Evolutionary conservation across 2,888 invertebrate genomes (phyloP).

Genomic region (Ptychoptera albimana): DNA sequence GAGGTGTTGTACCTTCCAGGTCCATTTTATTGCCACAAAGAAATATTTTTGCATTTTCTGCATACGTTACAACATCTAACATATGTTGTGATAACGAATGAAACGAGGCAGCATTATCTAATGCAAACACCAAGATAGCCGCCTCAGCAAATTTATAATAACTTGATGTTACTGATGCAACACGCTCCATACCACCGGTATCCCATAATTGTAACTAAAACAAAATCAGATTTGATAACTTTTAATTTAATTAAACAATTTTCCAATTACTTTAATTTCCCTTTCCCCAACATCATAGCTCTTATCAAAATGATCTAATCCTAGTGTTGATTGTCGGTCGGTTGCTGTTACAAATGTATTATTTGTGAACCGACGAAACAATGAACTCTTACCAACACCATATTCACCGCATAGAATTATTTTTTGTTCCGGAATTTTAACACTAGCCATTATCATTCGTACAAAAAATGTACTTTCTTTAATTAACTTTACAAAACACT

Average conservation of each 20-base stretch:
- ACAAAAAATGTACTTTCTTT: neutral
- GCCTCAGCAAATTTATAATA: slow-evolving; percentile 94
- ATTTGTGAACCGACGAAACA: slow-evolving; percentile 80
- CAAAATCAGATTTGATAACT: neutral
- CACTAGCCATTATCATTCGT: slow-evolving; percentile 48
- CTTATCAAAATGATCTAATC: slow-evolving; percentile 80
- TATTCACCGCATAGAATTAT: slow-evolving; percentile 91
- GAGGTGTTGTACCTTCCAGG: slow-evolving; percentile 52
- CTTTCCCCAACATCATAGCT: slow-evolving; percentile 58
- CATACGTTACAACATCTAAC: slow-evolving; percentile 83
- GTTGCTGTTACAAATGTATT: slow-evolving; percentile 73
- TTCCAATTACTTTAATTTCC: slow-evolving; percentile 48
- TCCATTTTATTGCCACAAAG: slow-evolving; percentile 87
- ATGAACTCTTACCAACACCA: slow-evolving; percentile 87
- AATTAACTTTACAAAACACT: too few relatives aligned
- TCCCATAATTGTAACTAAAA: slow-evolving; percentile 84
- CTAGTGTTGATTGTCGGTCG: slow-evolving; percentile 75
- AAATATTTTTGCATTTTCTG: slow-evolving; percentile 90
- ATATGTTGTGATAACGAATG: slow-evolving; percentile 83
- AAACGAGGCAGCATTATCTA: slow-evolving; percentile 84
- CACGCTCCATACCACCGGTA: slow-evolving; percentile 92
- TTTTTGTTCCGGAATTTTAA: slow-evolving; percentile 73
- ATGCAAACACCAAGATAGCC: slow-evolving; percentile 78
- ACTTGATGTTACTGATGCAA: slow-evolving; percentile 86
- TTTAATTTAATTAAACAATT: neutral